Percentiles rank a stretch among this genome's conserved stretches.
phyloP scores from a whole-genome alignment of 2,113 vertebrate genomes.

The Copsychus sechellarum region DNA sequence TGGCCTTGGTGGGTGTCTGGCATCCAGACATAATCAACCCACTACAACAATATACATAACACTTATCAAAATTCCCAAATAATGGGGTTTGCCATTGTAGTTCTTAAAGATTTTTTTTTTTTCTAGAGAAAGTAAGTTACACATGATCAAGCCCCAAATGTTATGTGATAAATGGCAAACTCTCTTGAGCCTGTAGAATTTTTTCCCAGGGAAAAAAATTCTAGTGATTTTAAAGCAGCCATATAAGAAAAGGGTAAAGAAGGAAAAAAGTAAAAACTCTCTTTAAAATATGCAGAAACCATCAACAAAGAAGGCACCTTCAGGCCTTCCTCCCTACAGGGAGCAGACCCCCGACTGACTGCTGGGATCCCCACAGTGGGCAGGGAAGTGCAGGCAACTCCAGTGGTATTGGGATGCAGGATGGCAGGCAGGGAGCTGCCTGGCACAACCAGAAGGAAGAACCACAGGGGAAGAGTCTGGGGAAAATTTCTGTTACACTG shows the following conservation, averaged over 20 bases:
- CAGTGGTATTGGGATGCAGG: fast-evolving
- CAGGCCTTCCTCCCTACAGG: too few relatives aligned
- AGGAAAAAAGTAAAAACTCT: background rate
- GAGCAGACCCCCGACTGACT: background rate
- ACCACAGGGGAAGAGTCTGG: background rate
- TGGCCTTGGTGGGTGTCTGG: background rate
- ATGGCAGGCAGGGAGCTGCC: background rate
- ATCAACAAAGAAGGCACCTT: background rate
- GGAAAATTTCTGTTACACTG: background rate
- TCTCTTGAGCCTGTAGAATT: background rate
- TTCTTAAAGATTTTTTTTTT: background rate
- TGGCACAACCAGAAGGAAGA: background rate
- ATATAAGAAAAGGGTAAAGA: background rate
- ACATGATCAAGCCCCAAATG: background rate
- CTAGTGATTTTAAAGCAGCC: background rate
- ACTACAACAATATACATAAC: background rate
- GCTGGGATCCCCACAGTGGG: fast-evolving
- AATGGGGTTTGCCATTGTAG: background rate
- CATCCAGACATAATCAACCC: background rate
- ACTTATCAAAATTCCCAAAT: background rate
- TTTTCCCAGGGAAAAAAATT: background rate
- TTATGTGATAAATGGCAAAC: background rate
- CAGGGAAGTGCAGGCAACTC: fast-evolving
- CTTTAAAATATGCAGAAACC: background rate
- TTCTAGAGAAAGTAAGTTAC: background rate